Percentiles rank a stretch among this genome's conserved stretches.
Evolutionary conservation across 2,888 invertebrate genomes (phyloP).

Genomic region (Ramazzottius varieornatus): DNA sequence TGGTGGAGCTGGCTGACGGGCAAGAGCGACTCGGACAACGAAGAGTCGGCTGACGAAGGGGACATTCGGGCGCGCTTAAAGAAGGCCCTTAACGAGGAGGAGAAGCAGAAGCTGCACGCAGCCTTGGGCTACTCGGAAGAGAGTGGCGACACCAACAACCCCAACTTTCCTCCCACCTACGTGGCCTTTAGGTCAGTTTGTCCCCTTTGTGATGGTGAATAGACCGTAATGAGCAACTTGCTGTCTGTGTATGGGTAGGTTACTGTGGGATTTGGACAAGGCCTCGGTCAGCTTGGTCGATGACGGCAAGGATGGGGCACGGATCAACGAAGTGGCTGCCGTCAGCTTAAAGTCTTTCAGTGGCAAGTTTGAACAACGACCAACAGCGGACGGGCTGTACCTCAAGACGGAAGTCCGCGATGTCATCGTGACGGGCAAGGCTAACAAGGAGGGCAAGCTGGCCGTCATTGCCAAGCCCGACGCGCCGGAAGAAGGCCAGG

Average conservation of each 20-base stretch:
- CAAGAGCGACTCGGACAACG: neutral
- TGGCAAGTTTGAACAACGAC: neutral
- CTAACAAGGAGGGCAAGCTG: neutral
- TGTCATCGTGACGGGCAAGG: neutral
- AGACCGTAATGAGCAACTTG: too few species aligned
- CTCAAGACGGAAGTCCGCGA: neutral
- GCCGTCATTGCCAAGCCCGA: neutral
- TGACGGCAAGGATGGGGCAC: neutral
- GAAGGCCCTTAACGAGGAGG: neutral
- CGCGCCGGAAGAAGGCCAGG: too few species aligned
- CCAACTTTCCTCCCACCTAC: neutral
- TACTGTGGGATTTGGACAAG: neutral
- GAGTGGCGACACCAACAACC: neutral
- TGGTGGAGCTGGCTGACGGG: conserved; percentile 4
- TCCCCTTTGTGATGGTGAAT: too few species aligned
- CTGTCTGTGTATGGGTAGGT: too few species aligned
- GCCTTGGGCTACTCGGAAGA: neutral
- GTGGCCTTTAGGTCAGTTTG: neutral
- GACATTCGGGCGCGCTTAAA: neutral
- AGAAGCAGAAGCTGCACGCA: neutral
- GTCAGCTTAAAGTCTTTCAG: neutral
- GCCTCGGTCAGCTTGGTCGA: neutral
- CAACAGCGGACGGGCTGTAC: neutral
- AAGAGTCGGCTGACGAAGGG: neutral
- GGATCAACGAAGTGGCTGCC: neutral